phyloP scores from a whole-genome alignment of 2,797 vertebrate genomes.

The Nyctalus aviator region DNA sequence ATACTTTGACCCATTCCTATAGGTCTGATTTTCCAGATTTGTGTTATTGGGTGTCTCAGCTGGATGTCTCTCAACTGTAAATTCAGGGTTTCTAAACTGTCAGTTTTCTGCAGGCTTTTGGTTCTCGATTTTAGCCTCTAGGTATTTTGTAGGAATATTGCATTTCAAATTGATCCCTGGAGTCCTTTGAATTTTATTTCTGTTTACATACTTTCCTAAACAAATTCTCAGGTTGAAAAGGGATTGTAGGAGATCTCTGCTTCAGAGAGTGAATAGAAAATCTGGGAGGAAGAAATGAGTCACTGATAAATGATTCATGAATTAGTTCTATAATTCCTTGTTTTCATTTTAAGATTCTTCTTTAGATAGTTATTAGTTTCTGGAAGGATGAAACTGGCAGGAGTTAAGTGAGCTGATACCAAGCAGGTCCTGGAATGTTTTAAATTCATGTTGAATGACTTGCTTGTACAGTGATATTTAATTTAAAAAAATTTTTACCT shows the following conservation, averaged over 20 bases:
- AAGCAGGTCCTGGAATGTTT: neutral
- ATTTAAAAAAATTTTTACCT: constrained; percentile 28
- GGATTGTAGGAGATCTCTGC: constrained; percentile 11
- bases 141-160: neutral
- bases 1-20: neutral
- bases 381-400: neutral
- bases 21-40: neutral
- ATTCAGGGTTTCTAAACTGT: neutral
- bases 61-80: constrained; percentile 25
- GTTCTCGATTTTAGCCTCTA: constrained; percentile 32
- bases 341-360: constrained; percentile 46
- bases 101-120: neutral
- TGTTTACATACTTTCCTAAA: constrained; percentile 27
- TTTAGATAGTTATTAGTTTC: constrained; percentile 20
- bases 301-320: constrained; percentile 39
- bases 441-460: constrained; percentile 31
- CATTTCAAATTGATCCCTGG: constrained; percentile 50
- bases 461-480: neutral
- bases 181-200: constrained; percentile 40
- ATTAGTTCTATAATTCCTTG: constrained; percentile 19
- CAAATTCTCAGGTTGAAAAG: constrained; percentile 2
- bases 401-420: neutral
- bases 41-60: neutral
- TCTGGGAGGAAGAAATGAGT: constrained; percentile 48
- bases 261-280: constrained; percentile 50